A percentile compares a stretch with the other conserved stretches of the same genome.
Conservation (phyloP, 2,888 invertebrate genomes). For the Drosophila testacea region DNA sequence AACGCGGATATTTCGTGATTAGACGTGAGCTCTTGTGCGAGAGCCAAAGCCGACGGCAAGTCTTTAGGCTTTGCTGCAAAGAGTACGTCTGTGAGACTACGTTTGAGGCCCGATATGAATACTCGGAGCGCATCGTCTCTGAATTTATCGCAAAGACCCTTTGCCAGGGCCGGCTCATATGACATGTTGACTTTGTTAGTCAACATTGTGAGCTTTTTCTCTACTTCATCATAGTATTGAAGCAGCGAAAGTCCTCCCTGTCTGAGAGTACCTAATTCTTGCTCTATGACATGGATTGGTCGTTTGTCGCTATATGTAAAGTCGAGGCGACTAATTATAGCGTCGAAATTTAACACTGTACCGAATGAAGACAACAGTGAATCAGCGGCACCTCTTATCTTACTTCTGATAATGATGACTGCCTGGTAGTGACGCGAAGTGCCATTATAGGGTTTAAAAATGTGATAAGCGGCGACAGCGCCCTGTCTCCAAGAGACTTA, state of each 20-base stretch:
- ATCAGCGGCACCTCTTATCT: background rate
- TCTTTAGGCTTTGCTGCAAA: constrained; percentile 2
- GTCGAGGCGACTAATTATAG: background rate
- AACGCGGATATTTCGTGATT: too few relatives aligned
- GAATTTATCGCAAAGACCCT: constrained; percentile 1
- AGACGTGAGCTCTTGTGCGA: background rate
- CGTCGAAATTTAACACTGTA: background rate
- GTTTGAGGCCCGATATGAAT: constrained; percentile 5
- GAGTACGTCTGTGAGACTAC: constrained; percentile 1
- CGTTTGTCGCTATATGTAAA: background rate
- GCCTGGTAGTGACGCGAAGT: background rate
- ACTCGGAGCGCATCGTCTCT: constrained; percentile 1
- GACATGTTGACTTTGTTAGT: background rate
- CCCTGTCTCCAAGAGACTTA: too few relatives aligned
- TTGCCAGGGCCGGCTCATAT: background rate
- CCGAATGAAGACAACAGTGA: background rate
- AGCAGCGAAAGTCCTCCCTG: too few relatives aligned
- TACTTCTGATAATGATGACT: background rate
- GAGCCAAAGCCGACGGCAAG: background rate
- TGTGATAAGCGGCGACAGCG: background rate
- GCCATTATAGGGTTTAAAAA: background rate
- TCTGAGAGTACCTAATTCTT: too few relatives aligned
- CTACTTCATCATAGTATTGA: too few relatives aligned
- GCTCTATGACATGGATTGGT: background rate
- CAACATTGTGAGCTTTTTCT: too few relatives aligned